These are phyloP conservation scores for Marisa cornuarietis DNA, from an alignment of 1,140 invertebrate genomes.

Conservation along the genomic window DNA sequence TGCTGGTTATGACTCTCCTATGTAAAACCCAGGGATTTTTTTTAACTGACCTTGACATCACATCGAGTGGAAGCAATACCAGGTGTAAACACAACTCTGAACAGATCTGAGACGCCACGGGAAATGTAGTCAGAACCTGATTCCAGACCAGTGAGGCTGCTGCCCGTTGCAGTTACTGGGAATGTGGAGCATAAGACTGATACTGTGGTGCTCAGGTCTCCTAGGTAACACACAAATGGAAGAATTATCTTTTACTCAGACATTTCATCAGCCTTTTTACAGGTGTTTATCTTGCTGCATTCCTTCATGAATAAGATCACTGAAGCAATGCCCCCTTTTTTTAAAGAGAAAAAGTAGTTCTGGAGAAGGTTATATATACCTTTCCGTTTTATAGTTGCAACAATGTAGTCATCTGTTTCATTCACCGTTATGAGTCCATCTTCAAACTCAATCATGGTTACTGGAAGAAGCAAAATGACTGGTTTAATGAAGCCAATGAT, in stretches of 20 bases:
- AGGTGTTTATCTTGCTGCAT: not conserved
- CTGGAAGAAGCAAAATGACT: not conserved
- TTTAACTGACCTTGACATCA: constrained; percentile 56
- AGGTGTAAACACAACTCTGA: constrained; percentile 56
- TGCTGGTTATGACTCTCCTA: not conserved
- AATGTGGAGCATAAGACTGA: constrained; percentile 61
- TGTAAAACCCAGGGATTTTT: not conserved
- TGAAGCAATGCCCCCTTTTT: too few species aligned
- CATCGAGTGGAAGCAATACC: constrained; percentile 56
- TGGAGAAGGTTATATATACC: constrained; percentile 32
- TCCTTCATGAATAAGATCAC: too few species aligned
- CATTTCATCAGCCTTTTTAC: not conserved
- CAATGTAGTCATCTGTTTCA: constrained; percentile 53
- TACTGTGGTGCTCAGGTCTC: constrained; percentile 55
- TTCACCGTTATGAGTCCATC: constrained; percentile 52
- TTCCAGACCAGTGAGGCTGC: constrained; percentile 47
- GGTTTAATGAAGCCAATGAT: not conserved
- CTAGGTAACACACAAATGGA: constrained; percentile 24
- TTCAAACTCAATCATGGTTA: constrained; percentile 55
- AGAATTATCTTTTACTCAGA: not conserved
- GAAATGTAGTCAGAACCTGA: constrained; percentile 50
- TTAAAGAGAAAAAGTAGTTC: too few species aligned
- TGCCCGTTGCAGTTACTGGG: constrained; percentile 57
- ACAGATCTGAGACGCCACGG: constrained; percentile 36
- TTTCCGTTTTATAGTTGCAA: constrained; percentile 50